phyloP scores from a whole-genome alignment of 2,113 vertebrate genomes.

The Phoenicopterus ruber region DNA sequence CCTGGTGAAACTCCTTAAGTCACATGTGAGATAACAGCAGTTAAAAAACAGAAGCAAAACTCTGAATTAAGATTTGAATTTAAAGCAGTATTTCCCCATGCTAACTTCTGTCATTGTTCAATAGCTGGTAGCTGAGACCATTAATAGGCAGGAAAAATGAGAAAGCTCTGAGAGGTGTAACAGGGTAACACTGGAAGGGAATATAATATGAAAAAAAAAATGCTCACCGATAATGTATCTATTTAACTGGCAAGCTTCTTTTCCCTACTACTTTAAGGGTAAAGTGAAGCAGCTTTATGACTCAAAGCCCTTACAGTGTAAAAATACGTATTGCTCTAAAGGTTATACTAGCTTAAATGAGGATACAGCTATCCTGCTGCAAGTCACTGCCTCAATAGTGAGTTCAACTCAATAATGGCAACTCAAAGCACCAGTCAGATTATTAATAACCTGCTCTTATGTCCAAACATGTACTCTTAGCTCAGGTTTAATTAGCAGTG shows the following conservation, averaged over 20 bases:
- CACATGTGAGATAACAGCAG: not conserved
- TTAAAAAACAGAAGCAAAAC: not conserved
- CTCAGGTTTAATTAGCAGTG: not conserved
- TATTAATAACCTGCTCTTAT: not conserved
- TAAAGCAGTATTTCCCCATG: not conserved
- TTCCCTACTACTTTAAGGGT: not conserved
- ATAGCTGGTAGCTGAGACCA: not conserved
- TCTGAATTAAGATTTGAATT: not conserved
- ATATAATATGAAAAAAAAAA: not conserved
- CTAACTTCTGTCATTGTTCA: not conserved
- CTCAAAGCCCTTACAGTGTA: not conserved
- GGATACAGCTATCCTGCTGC: not conserved
- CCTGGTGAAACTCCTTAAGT: not conserved
- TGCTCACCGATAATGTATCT: fast-evolving
- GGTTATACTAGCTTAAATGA: not conserved
- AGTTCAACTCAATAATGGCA: not conserved
- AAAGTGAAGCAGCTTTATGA: not conserved
- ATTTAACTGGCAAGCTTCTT: not conserved
- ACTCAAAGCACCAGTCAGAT: not conserved
- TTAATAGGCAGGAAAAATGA: not conserved
- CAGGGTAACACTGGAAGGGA: not conserved
- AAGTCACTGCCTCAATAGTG: not conserved
- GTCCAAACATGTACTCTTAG: not conserved
- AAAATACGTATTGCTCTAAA: not conserved
- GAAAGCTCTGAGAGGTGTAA: not conserved